A percentile compares a stretch with the other conserved stretches of the same genome.
These are phyloP conservation scores for Lonchura striata DNA, from an alignment of 2,113 vertebrate genomes.

Conservation along the genomic window DNA sequence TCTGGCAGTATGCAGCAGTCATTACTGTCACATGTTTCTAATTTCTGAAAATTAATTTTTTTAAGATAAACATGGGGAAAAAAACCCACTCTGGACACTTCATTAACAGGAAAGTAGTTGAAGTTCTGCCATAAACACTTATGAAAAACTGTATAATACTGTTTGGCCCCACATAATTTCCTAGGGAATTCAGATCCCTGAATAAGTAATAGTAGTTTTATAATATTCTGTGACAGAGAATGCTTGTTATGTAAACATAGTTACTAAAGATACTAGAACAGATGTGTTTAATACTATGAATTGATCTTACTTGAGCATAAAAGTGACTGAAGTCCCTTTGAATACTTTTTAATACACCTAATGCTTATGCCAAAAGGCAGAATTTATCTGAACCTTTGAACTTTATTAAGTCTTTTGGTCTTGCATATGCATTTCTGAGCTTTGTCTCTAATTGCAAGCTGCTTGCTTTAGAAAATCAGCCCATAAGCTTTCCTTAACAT, in stretches of 20 bases:
- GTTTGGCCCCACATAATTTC: constrained; percentile 57
- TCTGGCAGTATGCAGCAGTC: constrained; percentile 48
- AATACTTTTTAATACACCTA: background rate
- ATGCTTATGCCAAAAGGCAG: background rate
- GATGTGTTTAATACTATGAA: constrained; percentile 46
- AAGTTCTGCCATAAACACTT: constrained; percentile 70
- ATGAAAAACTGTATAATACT: constrained; percentile 56
- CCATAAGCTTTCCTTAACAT: background rate
- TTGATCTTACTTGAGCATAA: background rate
- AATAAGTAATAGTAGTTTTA: constrained; percentile 59
- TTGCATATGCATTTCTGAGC: background rate
- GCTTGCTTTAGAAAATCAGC: background rate
- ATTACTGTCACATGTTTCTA: constrained; percentile 63
- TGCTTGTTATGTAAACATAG: constrained; percentile 68
- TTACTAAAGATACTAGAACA: constrained; percentile 58
- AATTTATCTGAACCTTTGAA: background rate
- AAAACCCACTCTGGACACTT: constrained; percentile 44
- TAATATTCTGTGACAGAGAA: constrained; percentile 50
- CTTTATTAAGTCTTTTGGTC: constrained; percentile 3
- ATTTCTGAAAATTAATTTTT: constrained; percentile 68
- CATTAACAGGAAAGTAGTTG: constrained; percentile 67
- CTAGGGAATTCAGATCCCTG: constrained; percentile 66
- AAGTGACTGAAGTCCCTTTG: background rate
- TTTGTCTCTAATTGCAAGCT: background rate
- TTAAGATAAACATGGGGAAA: constrained; percentile 62